Conservation (phyloP, 2,113 vertebrate species). For the Dromiciops gliroides region DNA sequence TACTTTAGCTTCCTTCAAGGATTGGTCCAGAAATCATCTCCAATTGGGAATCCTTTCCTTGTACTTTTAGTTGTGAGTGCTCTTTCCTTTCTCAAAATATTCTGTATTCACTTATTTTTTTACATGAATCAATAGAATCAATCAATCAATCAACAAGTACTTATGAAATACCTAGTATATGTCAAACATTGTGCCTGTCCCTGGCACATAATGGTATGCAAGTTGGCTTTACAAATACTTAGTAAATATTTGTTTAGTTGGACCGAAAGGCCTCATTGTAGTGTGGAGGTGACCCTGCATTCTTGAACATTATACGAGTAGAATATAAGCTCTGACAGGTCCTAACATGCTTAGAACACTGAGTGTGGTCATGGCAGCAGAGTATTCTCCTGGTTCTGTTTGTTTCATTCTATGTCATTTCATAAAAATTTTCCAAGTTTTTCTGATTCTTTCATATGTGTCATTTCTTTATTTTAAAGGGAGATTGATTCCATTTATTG, state of each 20-base stretch:
- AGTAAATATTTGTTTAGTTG: neutral
- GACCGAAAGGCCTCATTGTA: neutral
- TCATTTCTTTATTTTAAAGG: no score
- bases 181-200: no score
- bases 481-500: no score
- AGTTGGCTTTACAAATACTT: no score
- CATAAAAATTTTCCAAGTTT: neutral
- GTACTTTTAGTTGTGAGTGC: neutral
- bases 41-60: neutral
- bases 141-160: neutral
- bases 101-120: neutral
- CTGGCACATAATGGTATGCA: no score
- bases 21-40: neutral
- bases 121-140: neutral
- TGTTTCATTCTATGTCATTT: neutral
- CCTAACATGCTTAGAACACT: neutral
- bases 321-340: neutral
- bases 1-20: neutral
- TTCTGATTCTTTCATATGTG: neutral
- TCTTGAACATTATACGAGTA: neutral
- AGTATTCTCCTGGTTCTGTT: neutral
- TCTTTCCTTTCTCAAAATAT: neutral
- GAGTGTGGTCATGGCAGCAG: neutral
- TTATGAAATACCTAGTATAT: neutral
- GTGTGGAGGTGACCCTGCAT: neutral